Percentiles rank a stretch among this genome's conserved stretches.
These are phyloP conservation scores for Molossus alvarezi DNA, from an alignment of 2,797 vertebrate genomes.

Conservation along the genomic window DNA sequence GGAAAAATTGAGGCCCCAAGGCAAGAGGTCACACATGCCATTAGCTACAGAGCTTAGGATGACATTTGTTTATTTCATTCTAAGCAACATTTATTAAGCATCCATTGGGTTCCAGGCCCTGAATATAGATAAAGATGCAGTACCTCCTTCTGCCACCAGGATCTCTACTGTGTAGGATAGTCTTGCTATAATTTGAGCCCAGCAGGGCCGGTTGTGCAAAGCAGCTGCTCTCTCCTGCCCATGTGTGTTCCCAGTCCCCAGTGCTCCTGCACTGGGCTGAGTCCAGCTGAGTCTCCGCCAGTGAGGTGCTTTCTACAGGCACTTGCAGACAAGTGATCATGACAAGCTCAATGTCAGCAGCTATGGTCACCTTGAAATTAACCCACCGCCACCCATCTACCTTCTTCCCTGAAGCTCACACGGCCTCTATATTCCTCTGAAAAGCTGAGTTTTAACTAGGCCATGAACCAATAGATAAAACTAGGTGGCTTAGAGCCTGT, in stretches of 20 bases:
- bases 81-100: background rate
- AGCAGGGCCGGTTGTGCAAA: rapidly evolving
- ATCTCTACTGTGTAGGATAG: background rate
- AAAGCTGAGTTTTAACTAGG: background rate
- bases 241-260: background rate
- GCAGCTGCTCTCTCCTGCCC: rapidly evolving
- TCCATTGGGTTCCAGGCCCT: background rate
- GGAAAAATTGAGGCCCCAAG: background rate
- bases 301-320: background rate
- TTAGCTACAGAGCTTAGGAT: background rate
- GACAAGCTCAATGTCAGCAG: background rate
- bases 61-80: background rate
- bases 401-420: background rate
- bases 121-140: background rate
- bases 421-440: background rate
- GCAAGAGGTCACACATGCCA: too few species aligned
- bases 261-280: background rate
- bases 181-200: background rate
- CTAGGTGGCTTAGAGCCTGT: background rate
- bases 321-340: background rate
- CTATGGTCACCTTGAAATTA: background rate
- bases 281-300: background rate
- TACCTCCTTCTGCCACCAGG: background rate
- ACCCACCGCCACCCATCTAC: rapidly evolving
- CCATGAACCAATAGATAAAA: background rate